A percentile compares a stretch with the other conserved stretches of the same genome.
phyloP scores from a whole-genome alignment of 2,888 invertebrate genomes.

The Himalopsyche anomala region DNA sequence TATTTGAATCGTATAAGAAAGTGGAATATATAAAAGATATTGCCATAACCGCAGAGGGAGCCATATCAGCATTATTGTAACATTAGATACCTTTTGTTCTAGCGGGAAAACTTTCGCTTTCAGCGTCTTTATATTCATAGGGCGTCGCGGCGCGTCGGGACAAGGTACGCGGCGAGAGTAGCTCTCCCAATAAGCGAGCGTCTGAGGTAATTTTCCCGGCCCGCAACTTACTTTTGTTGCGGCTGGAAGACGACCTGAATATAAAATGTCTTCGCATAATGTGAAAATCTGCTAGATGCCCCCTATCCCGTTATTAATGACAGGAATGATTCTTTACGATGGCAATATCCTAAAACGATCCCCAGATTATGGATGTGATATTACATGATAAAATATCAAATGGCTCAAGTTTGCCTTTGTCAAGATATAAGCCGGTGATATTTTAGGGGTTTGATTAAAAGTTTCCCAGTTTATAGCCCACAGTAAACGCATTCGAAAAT shows the following conservation, averaged over 20 bases:
- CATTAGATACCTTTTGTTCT: slow-evolving; percentile 62
- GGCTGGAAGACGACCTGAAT: slow-evolving; percentile 62
- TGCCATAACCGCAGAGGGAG: slow-evolving; percentile 46
- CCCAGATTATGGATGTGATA: slow-evolving; percentile 53
- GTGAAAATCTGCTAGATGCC: slow-evolving; percentile 60
- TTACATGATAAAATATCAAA: slow-evolving; percentile 43
- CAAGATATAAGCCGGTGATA: slow-evolving; percentile 41
- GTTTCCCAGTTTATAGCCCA: slow-evolving; percentile 20
- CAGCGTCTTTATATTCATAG: slow-evolving; percentile 63
- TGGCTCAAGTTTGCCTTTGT: slow-evolving; percentile 40
- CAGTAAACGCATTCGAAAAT: background rate
- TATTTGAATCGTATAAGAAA: slow-evolving; percentile 33
- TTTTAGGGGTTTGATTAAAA: slow-evolving; percentile 54
- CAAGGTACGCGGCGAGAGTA: slow-evolving; percentile 59
- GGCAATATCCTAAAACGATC: slow-evolving; percentile 58
- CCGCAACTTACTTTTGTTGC: slow-evolving; percentile 63
- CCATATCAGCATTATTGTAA: slow-evolving; percentile 56
- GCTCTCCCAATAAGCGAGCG: slow-evolving; percentile 58
- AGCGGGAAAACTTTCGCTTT: slow-evolving; percentile 60
- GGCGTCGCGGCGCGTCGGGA: slow-evolving; percentile 58
- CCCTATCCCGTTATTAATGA: slow-evolving; percentile 63
- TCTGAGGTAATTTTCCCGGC: slow-evolving; percentile 64
- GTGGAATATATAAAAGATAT: slow-evolving; percentile 39
- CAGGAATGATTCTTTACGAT: slow-evolving; percentile 62
- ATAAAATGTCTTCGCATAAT: slow-evolving; percentile 63